Base-by-base conservation (phyloP, 64 coral and sea anemone species). In the Hydrozoanthus tunicans region DNA sequence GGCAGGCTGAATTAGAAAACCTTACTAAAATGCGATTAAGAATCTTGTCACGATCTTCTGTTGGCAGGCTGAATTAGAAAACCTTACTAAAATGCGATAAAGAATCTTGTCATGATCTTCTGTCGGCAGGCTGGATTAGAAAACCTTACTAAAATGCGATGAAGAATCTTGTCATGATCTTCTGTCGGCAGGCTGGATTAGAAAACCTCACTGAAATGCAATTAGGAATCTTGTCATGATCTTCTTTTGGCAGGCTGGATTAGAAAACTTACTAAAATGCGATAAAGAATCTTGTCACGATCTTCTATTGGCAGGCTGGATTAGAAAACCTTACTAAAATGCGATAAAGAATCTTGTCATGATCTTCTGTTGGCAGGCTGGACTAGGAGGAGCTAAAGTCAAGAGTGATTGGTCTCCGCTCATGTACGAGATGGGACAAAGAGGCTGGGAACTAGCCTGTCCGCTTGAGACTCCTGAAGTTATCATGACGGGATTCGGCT, bases 371-470 rank as follows among this genome's bases (percentile, higher is more conserved):
- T 53, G 2, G 26, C 55, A 80, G 56, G 54, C 53, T 64, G 78
- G 84, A 55, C 92, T 96, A 56, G 86, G 73, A 62, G 91, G 92
- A 73, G 68, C 80, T 14, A 84, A 90, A 24, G 86, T 90, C 2
- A 93, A 90, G 58, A 93, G 85, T 68, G 86, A 96, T 9, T 96
- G 94, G 94, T 58, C 66, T 57, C 88, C 91, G 23, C 52, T 91
- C n/a, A 68, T 96, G 61, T 54, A 79, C 14, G 77, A 96, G 25
- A 96, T 96, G 94, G 94, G 91, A 0, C 64, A 75, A 66, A 89
- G 92, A 66, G 94, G 94, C 72, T 96, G 94, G 94, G 94, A 96
- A 90, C 75, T 96, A 72, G 94, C 94, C 14, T 96, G 94, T 54
- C 76, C 83, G 4, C 66, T 93, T 56, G 94, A 96, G 78, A 96